These are phyloP conservation scores for Sitta carolinensis DNA, from an alignment of 2,797 vertebrate species.

Conservation along the genomic window DNA sequence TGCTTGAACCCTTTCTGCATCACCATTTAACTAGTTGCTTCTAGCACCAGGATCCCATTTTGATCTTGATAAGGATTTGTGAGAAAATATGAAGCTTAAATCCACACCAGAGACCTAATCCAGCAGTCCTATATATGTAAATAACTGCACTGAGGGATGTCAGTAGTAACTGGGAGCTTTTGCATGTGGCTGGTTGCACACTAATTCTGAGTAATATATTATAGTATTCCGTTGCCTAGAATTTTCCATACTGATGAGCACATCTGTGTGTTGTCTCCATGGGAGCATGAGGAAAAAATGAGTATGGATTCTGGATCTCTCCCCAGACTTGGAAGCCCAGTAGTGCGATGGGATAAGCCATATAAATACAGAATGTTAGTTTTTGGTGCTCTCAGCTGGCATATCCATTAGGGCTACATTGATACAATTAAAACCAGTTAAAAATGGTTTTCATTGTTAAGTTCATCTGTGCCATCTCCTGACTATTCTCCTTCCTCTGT, in stretches of 20 bases:
- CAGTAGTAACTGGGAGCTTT: slow-evolving; percentile 5
- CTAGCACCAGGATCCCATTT: not conserved
- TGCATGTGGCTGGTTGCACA: not conserved
- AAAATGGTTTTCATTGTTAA: not conserved
- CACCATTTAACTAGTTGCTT: not conserved
- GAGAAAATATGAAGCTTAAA: slow-evolving; percentile 19
- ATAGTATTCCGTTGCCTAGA: not conserved
- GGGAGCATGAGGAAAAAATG: not conserved
- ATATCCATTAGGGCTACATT: not conserved
- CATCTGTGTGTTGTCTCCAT: slow-evolving; percentile 31
- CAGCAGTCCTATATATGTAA: not conserved
- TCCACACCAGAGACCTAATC: not conserved
- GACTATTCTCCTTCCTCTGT: not conserved
- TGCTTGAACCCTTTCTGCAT: not conserved
- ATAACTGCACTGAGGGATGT: not conserved
- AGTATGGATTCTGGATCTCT: not conserved
- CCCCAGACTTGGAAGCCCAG: not conserved
- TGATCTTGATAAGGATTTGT: not conserved
- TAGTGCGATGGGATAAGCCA: not conserved
- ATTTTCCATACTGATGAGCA: slow-evolving; percentile 20
- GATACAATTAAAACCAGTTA: not conserved
- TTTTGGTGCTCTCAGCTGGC: not conserved
- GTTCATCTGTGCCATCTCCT: not conserved
- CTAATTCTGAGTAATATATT: slow-evolving; percentile 29
- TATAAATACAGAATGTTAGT: not conserved